Evolutionary conservation across 2,888 invertebrate species (phyloP).

Genomic region (Shargacucullia verbasci): DNA sequence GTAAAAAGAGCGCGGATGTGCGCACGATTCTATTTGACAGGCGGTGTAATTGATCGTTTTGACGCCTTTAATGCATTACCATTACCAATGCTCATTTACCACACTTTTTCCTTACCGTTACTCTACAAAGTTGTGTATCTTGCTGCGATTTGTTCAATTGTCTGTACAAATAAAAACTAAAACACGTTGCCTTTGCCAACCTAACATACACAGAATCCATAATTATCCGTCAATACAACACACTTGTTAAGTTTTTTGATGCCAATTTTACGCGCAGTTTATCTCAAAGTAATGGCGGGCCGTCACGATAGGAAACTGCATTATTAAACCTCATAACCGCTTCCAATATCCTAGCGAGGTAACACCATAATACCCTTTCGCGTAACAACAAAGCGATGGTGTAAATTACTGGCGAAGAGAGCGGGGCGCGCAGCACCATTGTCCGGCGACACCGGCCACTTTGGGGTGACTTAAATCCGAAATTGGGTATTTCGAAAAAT

Average conservation of each 20-base stretch:
- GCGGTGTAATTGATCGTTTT: slow-evolving; percentile 42
- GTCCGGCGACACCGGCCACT: slow-evolving; percentile 85
- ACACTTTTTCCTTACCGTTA: slow-evolving; percentile 44
- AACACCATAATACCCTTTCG: slow-evolving; percentile 63
- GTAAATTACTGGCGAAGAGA: slow-evolving; percentile 75
- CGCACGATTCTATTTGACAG: slow-evolving; percentile 44
- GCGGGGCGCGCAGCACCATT: slow-evolving; percentile 70
- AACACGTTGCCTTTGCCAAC: slow-evolving; percentile 37
- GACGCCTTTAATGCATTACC: slow-evolving; percentile 37
- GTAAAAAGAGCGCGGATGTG: slow-evolving; percentile 45
- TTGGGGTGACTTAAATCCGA: slow-evolving; percentile 90
- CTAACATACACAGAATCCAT: slow-evolving; percentile 47
- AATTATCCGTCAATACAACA: slow-evolving; percentile 68
- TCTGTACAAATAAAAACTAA: slow-evolving; percentile 41
- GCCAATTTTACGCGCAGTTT: slow-evolving; percentile 81
- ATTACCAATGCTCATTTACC: slow-evolving; percentile 27
- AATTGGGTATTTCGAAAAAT: slow-evolving; percentile 90
- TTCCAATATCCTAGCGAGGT: slow-evolving; percentile 69
- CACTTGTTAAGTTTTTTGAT: slow-evolving; percentile 74
- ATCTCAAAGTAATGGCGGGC: slow-evolving; percentile 73
- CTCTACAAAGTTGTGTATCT: slow-evolving; percentile 48
- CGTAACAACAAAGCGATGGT: slow-evolving; percentile 75
- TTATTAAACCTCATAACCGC: slow-evolving; percentile 83
- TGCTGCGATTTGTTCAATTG: slow-evolving; percentile 54
- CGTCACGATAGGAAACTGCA: slow-evolving; percentile 82